Base-by-base conservation (phyloP, 2,113 vertebrate genomes). In the Forbesichthys agassizii region DNA sequence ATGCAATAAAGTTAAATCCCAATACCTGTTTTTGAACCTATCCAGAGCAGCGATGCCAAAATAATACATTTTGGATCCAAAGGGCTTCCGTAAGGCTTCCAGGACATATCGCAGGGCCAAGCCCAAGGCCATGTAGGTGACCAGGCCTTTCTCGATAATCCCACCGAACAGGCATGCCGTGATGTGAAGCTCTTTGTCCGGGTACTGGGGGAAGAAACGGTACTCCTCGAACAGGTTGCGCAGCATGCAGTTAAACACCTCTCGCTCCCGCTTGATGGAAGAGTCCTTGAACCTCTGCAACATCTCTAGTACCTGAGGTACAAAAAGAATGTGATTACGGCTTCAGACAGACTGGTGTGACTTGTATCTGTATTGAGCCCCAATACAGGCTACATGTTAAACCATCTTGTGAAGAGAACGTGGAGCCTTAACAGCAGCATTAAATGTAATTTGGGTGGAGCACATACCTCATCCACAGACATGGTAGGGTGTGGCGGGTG, bases 221-320 rank as follows among this genome's bases (percentile, higher is more conserved):
- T 99, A 99, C 60, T 99, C 98, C 84, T 99, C 98, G 84, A 99
- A 99, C 84, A 99, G 89, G 82, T 99, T 99, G 68, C 98, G 93
- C 86, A 99, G 93, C 98, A 99, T 99, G 69, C 98, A 99, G 74
- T 99, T 99, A 89, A 99, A 99, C 74, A 99, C 97, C 86, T 99
- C 96, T 60, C 98, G 92, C 69, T 99, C 98, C 33, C 98, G 94
- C 81, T 99, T 99, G 72, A 98, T 96, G 84, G 92, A 95, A 33
- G 98, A 99, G 86, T 99, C 98, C 88, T 99, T 99, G 89, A 99
- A 99, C 80, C 97, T 94, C 78, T 99, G 98, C 70, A 99, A 91
- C 98, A 99, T 99, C 91, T 99, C 98, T 88, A 99, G 90, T 49
- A 99, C 98, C 97, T 99, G 8, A 27, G 9, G 33, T 47, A 0